Conservation (phyloP, 2,888 invertebrate genomes). For the Drosophila nr. fundita region DNA sequence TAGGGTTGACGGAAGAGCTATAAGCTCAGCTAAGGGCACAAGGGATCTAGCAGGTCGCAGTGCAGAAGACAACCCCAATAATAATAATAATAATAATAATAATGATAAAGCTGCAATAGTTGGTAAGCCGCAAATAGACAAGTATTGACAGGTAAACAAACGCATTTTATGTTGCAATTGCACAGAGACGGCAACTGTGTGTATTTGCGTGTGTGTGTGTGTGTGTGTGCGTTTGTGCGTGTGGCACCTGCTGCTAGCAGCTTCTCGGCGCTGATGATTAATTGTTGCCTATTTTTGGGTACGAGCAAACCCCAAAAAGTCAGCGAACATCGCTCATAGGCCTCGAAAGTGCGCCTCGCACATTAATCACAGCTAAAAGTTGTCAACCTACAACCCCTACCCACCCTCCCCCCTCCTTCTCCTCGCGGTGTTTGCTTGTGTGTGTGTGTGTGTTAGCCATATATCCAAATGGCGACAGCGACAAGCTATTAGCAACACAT, state of each 20-base stretch:
- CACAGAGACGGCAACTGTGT: conserved; percentile 6
- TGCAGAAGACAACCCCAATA: neutral
- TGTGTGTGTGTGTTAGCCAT: conserved; percentile 14
- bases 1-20: neutral
- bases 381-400: conserved; percentile 17
- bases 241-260: conserved; percentile 56
- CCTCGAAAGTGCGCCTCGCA: conserved; percentile 49
- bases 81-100: neutral
- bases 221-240: conserved; percentile 12
- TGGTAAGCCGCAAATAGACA: conserved; percentile 34
- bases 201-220: conserved; percentile 12
- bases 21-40: neutral
- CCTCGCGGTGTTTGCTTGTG: neutral
- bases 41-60: neutral
- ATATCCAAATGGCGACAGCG: conserved; percentile 53
- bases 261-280: conserved; percentile 67
- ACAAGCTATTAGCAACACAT: conserved; percentile 81
- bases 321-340: conserved; percentile 56
- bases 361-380: conserved; percentile 68
- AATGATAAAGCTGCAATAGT: conserved; percentile 1
- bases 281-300: conserved; percentile 51
- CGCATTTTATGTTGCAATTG: conserved; percentile 18
- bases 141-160: conserved; percentile 31
- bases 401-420: neutral
- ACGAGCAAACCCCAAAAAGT: conserved; percentile 63